Evolutionary conservation across 2,113 vertebrate species (phyloP), one percentile per base, ranked within the genome.

Genomic region (Propithecus coquereli): DNA sequence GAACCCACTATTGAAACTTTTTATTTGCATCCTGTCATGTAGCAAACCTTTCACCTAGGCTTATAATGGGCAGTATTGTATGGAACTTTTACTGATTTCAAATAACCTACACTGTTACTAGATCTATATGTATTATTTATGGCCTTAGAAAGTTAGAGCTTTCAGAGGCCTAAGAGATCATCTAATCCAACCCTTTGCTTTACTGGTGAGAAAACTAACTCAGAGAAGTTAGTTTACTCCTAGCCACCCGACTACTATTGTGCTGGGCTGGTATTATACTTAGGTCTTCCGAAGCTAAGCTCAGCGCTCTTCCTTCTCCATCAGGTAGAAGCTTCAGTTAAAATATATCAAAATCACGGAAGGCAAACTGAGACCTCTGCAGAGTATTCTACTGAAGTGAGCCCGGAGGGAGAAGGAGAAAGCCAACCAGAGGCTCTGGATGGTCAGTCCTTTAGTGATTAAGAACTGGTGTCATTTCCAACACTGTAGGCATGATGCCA

Each of bases 141-240:
- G 32, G 81, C 37, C 61, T 90, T 90, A 82, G 65, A 88, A 89
- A 70, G 25, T 66, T 34, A 83, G 74, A 87, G 54, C 27, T 90
- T 79, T 88, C 50, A 65, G 47, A 90, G 50, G 27, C 37, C 4
- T 23, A 65, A 70, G 7, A 65, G 34, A 50, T 45, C 8, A 32
- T 84, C 79, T 63, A 74, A 81, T 52, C 11, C 68, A 88, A 61
- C 18, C 6, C 20, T 91, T 37, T 23, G n/a, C 40, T 93, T 66
- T 87, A 70, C 47, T 59, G 45, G 40, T n/a, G 32, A 87, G 66
- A 86, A 97, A 86, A 76, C 34, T 45, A 79, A n/a, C 40, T 73
- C 43, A 9, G 32, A 9, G 32, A 81, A 84, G 12, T 65, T 22
- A 30, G 30, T 57, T 66, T 34, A 37, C 25, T 70, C 16, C 34